These are phyloP conservation scores for Alca torda DNA, from an alignment of 2,797 vertebrate species.

Conservation along the genomic window DNA sequence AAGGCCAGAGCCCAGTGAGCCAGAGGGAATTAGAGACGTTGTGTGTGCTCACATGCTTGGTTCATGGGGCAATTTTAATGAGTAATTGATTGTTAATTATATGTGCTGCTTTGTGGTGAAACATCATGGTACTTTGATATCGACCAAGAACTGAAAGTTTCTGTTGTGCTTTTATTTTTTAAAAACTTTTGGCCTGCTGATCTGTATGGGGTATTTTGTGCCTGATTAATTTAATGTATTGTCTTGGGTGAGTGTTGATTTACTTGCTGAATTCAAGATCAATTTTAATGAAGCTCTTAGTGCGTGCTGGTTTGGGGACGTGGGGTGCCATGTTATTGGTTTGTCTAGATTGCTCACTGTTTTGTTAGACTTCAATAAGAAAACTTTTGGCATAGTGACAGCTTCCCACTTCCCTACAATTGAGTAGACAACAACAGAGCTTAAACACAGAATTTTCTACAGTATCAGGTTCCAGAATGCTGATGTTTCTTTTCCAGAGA, in stretches of 20 bases:
- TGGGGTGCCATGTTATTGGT: constrained; percentile 3
- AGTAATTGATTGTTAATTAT: constrained; percentile 33
- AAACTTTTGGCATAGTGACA: constrained; percentile 31
- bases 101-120: constrained; percentile 9
- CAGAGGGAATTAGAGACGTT: background rate
- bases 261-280: constrained; percentile 33
- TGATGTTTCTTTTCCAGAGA: background rate
- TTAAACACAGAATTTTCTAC: background rate
- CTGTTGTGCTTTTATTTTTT: constrained; percentile 7
- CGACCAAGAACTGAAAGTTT: background rate
- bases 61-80: background rate
- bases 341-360: constrained; percentile 35
- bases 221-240: constrained; percentile 23
- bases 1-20: background rate
- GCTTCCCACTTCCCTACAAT: constrained; percentile 14
- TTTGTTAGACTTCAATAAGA: constrained; percentile 24
- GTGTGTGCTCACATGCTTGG: background rate
- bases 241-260: constrained; percentile 43
- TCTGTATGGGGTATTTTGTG: constrained; percentile 6
- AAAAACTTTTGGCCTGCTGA: background rate
- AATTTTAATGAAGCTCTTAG: constrained; percentile 25
- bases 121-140: constrained; percentile 5
- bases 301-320: constrained; percentile 32
- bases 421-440: constrained; percentile 29
- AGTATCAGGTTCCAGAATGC: background rate